Evolutionary conservation across 2,888 invertebrate species (phyloP).

Genomic region (Adelphocoris suturalis): DNA sequence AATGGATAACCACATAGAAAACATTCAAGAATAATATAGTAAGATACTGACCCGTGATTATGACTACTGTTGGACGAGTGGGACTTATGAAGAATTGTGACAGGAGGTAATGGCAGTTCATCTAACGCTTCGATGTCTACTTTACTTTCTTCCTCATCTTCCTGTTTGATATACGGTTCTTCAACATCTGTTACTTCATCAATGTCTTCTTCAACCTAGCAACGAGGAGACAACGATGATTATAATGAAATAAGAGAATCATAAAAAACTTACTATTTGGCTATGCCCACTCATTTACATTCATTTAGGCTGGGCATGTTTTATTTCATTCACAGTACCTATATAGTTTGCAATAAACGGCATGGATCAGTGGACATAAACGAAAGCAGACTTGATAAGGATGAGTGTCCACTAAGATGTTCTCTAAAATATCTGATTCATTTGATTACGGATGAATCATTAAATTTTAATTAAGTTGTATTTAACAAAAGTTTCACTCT

Average conservation of each 20-base stretch:
- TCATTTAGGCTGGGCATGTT: no score
- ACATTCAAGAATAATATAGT: background rate
- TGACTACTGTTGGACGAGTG: slow-evolving; percentile 33
- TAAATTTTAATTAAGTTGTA: no score
- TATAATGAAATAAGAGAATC: background rate
- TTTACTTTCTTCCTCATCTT: slow-evolving; percentile 74
- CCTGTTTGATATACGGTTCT: slow-evolving; percentile 68
- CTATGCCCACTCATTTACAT: no score
- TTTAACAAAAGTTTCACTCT: no score
- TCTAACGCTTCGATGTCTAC: slow-evolving; percentile 75
- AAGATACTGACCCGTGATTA: slow-evolving; percentile 33
- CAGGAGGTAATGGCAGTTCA: slow-evolving; percentile 72
- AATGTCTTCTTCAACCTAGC: slow-evolving; percentile 74
- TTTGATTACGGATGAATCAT: no score
- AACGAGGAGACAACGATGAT: background rate
- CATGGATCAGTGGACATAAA: no score
- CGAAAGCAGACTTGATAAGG: no score
- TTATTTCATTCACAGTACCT: no score
- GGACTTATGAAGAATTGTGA: slow-evolving; percentile 23
- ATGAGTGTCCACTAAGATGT: no score
- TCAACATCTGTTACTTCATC: slow-evolving; percentile 71
- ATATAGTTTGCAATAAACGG: no score
- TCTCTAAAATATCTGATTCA: no score
- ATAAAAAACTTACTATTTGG: no score
- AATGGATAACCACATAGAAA: background rate